phyloP scores from a whole-genome alignment of 2,797 vertebrate species.

The Miichthys miiuy region DNA sequence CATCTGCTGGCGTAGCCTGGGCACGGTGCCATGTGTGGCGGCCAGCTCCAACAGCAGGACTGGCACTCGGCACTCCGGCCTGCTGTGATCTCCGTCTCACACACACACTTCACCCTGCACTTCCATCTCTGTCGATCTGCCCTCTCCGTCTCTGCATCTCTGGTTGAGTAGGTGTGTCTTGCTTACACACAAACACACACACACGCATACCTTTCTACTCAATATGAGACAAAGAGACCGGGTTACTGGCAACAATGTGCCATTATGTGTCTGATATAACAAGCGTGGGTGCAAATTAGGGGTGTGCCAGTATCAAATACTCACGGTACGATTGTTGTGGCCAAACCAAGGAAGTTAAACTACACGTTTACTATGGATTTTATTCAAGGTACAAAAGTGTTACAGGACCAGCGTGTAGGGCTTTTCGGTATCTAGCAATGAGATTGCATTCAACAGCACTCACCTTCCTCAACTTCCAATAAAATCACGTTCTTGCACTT shows the following conservation, averaged over 20 bases:
- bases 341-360: background rate
- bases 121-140: slow-evolving; percentile 74
- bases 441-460: no score
- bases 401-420: no score
- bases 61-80: slow-evolving; percentile 76
- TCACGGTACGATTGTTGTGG: background rate
- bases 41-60: slow-evolving; percentile 80
- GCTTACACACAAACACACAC: slow-evolving; percentile 24
- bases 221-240: slow-evolving; percentile 52
- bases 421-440: no score
- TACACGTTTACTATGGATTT: no score
- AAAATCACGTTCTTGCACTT: background rate
- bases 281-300: slow-evolving; percentile 10
- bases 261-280: slow-evolving; percentile 30
- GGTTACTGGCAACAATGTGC: slow-evolving; percentile 37
- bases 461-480: background rate
- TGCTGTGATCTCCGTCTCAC: slow-evolving; percentile 78
- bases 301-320: slow-evolving; percentile 17
- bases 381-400: no score
- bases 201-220: slow-evolving; percentile 43
- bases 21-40: slow-evolving; percentile 78
- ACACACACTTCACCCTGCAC: slow-evolving; percentile 73
- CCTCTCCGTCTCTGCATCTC: slow-evolving; percentile 63
- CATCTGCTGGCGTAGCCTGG: slow-evolving; percentile 82
- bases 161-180: slow-evolving; percentile 64